Evolutionary conservation across 2,113 vertebrate species (phyloP), one percentile per base, ranked within the genome.

Genomic region (Misgurnus anguillicaudatus): DNA sequence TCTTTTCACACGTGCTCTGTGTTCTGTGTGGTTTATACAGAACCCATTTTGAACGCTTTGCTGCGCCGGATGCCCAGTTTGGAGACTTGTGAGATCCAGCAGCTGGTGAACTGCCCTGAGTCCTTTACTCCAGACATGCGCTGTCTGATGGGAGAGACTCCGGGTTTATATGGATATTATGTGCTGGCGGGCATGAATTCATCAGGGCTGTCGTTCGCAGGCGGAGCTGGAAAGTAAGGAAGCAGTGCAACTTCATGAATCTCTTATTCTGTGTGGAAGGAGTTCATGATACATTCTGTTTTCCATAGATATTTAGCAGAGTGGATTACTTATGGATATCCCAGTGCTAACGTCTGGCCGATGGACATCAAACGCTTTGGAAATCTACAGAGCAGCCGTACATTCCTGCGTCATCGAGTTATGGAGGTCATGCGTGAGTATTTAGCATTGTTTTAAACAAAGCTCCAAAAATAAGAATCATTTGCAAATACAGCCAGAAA

Each of bases 391-490:
- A 98, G 98, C 91, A 99, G 98, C 74, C 94, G 98, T 4, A 99
- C 98, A 9, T 99, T 99, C 89, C 90, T 99, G 61, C 93, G 98
- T 9, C 98, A 99, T 86, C 92, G 98, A 1, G 97, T 99, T 70
- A 99, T 99, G 98, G 98, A 99, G 89, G 97, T 99, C 51, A 97
- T 97, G 96, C 98, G 98, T 99, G 86, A 96, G 97, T 95, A 48
- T 9, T n/a, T 5, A 9, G 45, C 11, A 38, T 66, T 31, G 24
- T 31, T 31, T 3, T 31, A 31, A 31, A 31, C 24, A 31, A 31
- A 31, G 24, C 24, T 31, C 24, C 24, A n/a, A n/a, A n/a, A n/a
- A n/a, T n/a, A n/a, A n/a, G n/a, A n/a, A n/a, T n/a, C n/a, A n/a
- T n/a, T n/a, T n/a, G n/a, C n/a, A n/a, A n/a, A n/a, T n/a, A n/a